phyloP scores from a whole-genome alignment of 1,140 invertebrate species.

The Pachypsylla venusta region DNA sequence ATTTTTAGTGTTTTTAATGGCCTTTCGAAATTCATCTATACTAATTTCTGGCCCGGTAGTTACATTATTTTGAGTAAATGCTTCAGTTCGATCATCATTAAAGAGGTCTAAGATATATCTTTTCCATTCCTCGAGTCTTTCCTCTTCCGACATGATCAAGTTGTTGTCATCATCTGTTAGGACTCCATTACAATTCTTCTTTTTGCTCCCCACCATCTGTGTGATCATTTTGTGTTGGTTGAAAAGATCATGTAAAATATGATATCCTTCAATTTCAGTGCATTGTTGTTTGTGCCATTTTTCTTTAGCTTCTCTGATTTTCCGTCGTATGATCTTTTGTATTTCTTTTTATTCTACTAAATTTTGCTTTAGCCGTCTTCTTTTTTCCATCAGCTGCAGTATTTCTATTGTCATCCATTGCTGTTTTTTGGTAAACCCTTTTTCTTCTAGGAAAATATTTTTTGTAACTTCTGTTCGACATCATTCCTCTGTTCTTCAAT shows the following conservation, averaged over 20 bases:
- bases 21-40: not conserved
- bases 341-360: not conserved
- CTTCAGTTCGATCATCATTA: not conserved
- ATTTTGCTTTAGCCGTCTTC: not conserved
- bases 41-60: not conserved
- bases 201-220: not conserved
- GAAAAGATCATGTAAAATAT: not conserved
- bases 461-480: not conserved
- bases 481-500: not conserved
- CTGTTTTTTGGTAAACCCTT: not conserved
- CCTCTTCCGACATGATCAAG: not conserved
- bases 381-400: not conserved
- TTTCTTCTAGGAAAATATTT: not conserved
- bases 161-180: not conserved
- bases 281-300: not conserved
- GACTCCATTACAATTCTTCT: not conserved
- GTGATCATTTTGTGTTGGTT: not conserved
- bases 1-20: not conserved
- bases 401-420: constrained; percentile 4
- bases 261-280: not conserved
- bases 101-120: not conserved
- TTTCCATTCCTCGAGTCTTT: not conserved
- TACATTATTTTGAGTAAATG: not conserved
- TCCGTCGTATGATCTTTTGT: not conserved
- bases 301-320: not conserved